These are phyloP conservation scores for Genyomyrus donnyi DNA, from an alignment of 2,113 vertebrate species.

Conservation along the genomic window DNA sequence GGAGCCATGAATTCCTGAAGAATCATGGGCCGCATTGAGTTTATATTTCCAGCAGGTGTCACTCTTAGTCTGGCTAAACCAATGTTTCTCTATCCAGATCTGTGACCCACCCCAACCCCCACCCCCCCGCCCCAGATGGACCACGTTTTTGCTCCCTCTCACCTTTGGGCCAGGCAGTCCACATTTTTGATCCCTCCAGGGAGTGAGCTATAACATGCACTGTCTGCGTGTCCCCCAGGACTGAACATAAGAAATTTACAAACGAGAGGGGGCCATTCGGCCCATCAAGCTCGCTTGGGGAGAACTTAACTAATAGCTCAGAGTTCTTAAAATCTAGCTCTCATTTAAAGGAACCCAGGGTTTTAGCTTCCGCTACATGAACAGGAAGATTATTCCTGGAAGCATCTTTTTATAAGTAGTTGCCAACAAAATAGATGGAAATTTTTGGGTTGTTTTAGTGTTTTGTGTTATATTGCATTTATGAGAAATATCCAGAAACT, in stretches of 20 bases:
- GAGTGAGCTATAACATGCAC: background rate
- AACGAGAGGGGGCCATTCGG: too few relatives aligned
- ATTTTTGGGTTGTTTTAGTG: background rate
- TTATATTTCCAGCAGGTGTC: slow-evolving; percentile 47
- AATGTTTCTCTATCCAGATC: background rate
- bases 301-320: too few relatives aligned
- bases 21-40: slow-evolving; percentile 12
- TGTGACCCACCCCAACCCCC: too few relatives aligned
- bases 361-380: too few relatives aligned
- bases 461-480: background rate
- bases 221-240: background rate
- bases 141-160: too few relatives aligned
- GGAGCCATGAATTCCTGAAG: background rate
- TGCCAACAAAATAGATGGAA: background rate
- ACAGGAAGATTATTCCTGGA: background rate
- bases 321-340: too few relatives aligned
- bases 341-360: too few relatives aligned
- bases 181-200: background rate
- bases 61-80: slow-evolving; percentile 25
- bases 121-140: too few relatives aligned
- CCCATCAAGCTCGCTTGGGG: too few relatives aligned
- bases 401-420: background rate
- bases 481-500: background rate
- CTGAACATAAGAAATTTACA: too few relatives aligned
- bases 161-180: too few relatives aligned